A percentile compares a stretch with the other conserved stretches of the same genome.
Evolutionary conservation across 2,888 invertebrate species (phyloP).

Genomic region (Chrysotoxum bicinctum): DNA sequence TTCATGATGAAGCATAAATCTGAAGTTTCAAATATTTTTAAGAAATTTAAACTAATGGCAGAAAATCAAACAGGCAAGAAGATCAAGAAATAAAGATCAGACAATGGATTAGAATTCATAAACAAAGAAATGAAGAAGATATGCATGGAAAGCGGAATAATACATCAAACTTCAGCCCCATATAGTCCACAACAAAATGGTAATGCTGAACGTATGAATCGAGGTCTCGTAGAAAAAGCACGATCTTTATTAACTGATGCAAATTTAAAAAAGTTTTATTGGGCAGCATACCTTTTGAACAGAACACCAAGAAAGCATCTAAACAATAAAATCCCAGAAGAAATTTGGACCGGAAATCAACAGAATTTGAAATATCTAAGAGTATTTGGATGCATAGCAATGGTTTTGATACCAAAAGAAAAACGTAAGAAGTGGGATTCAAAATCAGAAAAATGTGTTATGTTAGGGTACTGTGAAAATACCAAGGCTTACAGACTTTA

Average conservation of each 20-base stretch:
- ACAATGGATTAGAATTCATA: conserved; percentile 7
- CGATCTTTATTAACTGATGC: not conserved
- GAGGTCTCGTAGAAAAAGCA: not conserved
- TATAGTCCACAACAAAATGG: conserved; percentile 6
- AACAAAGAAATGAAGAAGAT: not conserved
- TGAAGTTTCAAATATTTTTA: not conserved
- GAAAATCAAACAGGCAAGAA: no score
- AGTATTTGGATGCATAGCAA: no score
- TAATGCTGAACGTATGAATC: not conserved
- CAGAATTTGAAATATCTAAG: not conserved
- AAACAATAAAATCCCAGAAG: not conserved
- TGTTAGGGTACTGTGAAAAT: not conserved
- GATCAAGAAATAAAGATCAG: not conserved
- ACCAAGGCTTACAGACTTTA: not conserved
- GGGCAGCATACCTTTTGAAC: no score
- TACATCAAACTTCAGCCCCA: conserved; percentile 6
- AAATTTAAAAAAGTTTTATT: not conserved
- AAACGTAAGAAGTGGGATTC: no score
- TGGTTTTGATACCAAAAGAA: no score
- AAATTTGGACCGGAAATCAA: not conserved
- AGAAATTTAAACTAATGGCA: no score
- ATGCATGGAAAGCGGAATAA: not conserved
- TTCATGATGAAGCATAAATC: conserved; percentile 11
- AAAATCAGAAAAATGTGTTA: no score
- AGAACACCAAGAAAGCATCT: not conserved